Percentiles rank a stretch among this genome's conserved stretches.
phyloP scores from a whole-genome alignment of 2,113 vertebrate genomes.

The Prolemur simus region DNA sequence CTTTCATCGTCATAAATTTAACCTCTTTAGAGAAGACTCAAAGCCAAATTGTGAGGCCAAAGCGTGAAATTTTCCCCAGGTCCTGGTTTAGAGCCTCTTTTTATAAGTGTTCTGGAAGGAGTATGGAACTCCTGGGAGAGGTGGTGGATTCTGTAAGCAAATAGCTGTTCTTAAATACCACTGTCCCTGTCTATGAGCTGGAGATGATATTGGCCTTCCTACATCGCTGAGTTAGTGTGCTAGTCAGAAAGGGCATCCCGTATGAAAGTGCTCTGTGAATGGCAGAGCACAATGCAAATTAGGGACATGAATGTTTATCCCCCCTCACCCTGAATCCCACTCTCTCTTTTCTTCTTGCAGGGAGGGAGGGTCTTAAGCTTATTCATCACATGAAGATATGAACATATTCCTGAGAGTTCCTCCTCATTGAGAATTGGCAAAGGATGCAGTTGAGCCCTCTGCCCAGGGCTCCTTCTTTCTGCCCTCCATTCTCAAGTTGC shows the following conservation, averaged over 20 bases:
- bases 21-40: neutral
- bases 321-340: neutral
- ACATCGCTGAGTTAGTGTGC: neutral
- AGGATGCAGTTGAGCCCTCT: neutral
- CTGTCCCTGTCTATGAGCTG: neutral
- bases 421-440: neutral
- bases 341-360: neutral
- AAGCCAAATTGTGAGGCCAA: neutral
- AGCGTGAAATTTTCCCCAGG: neutral
- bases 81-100: neutral
- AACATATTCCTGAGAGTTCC: neutral
- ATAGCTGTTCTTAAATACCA: neutral
- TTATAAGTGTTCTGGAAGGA: neutral
- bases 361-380: neutral
- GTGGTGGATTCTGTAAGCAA: neutral
- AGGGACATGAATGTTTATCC: neutral
- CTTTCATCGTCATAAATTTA: neutral
- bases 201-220: neutral
- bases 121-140: neutral
- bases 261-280: neutral
- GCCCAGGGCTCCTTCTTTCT: neutral
- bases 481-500: neutral
- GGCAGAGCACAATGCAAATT: neutral
- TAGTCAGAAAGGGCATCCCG: neutral
- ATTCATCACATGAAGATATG: neutral